Percentiles rank a stretch among this genome's conserved stretches.
These are phyloP conservation scores for Manis javanica DNA, from an alignment of 2,797 vertebrate genomes.

Conservation along the genomic window DNA sequence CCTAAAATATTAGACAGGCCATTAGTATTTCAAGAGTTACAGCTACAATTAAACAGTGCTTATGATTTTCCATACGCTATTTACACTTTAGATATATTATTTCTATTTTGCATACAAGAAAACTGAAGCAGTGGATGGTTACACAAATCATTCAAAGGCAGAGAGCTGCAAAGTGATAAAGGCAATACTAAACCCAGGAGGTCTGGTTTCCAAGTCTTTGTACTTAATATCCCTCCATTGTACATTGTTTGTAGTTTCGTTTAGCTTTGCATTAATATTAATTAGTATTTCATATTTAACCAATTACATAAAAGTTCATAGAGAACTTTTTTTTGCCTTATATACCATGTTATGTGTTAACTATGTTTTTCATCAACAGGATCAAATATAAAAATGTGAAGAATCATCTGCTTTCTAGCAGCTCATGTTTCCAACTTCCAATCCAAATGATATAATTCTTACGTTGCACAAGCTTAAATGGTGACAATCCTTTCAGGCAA, in stretches of 20 bases:
- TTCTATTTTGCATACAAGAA: not conserved
- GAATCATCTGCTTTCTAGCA: not conserved
- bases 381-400: not conserved
- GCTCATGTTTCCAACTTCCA: not conserved
- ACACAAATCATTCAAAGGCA: not conserved
- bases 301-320: not conserved
- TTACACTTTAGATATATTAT: not conserved
- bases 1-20: not conserved
- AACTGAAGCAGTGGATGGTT: not conserved
- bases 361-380: not conserved
- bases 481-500: not conserved
- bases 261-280: not conserved
- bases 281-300: not conserved
- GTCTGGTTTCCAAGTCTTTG: not conserved
- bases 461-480: not conserved
- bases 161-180: not conserved
- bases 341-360: not conserved
- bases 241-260: not conserved
- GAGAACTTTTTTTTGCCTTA: not conserved
- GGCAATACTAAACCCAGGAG: not conserved
- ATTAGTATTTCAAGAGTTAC: not conserved
- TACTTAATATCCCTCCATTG: not conserved
- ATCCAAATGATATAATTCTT: not conserved
- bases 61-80: not conserved
- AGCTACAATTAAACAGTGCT: not conserved